Evolutionary conservation across 2,797 vertebrate species (phyloP), one percentile per base, ranked within the genome.

Genomic region (Characodon lateralis): DNA sequence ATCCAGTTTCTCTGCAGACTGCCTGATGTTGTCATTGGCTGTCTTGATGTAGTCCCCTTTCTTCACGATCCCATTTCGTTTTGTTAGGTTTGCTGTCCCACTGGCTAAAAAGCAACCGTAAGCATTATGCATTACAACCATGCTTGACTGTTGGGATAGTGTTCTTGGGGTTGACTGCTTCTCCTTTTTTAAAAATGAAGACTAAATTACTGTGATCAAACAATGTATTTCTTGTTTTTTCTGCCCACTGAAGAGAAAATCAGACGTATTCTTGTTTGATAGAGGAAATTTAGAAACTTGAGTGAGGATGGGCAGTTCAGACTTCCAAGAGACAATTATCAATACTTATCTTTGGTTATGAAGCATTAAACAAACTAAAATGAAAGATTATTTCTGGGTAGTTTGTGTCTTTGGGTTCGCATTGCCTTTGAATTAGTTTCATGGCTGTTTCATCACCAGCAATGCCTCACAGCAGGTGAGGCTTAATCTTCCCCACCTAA

Each of bases 361-460:
- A 66, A 41, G 35, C 35, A 66, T 39, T 66, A 61, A 61, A 58
- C n/a, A 10, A 24, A 77, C 18, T 73, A 41, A 24, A 10, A 26
- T 65, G 13, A 22, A 6, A 39, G 31, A 8, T 28, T 80, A 50
- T 71, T 72, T 77, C 24, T 58, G 6, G 53, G n/a, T 59, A 13
- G 75, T 77, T 73, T 72, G 6, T 24, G 39, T 76, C 46, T 81
- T 74, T 78, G 56, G 73, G 43, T 74, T 68, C 65, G 43, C 68
- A n/a, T 76, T 81, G 31, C 75, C 68, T 39, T 13, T 28, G 71
- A 77, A 80, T 72, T 22, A 20, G 78, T 89, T 89, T 91, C 87
- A 59, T 6, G 7, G 71, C n/a, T 56, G 59, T 92, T 89, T 88
- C 89, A 87, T 89, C 87, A 88, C 72, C 73, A 16, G 56, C 6